A percentile compares a stretch with the other conserved stretches of the same genome.
phyloP scores from a whole-genome alignment of 2,797 vertebrate genomes.

The Zenarchopterus dispar region DNA sequence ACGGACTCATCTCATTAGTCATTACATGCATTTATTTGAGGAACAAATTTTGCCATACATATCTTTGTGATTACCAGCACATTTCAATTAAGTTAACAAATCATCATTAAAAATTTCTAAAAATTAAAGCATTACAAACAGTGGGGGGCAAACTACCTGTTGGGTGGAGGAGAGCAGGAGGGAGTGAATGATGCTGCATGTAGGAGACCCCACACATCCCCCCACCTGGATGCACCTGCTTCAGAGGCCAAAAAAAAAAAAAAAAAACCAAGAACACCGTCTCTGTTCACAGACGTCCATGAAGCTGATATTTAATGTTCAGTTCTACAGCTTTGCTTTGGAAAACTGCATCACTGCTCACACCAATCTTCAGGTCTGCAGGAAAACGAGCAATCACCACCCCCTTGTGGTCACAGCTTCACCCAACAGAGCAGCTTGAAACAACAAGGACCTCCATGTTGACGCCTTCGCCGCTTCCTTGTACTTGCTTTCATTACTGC shows the following conservation, averaged over 20 bases:
- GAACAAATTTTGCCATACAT: slow-evolving; percentile 84
- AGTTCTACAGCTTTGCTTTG: slow-evolving; percentile 25
- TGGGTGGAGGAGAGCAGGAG: slow-evolving; percentile 47
- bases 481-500: slow-evolving; percentile 46
- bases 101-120: slow-evolving; percentile 83
- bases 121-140: slow-evolving; percentile 85
- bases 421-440: slow-evolving; percentile 55
- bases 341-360: slow-evolving; percentile 17
- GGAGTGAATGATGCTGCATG: slow-evolving; percentile 26
- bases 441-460: slow-evolving; percentile 22
- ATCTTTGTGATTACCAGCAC: slow-evolving; percentile 85
- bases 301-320: slow-evolving; percentile 17
- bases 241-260: slow-evolving; percentile 14
- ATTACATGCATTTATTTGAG: slow-evolving; percentile 89
- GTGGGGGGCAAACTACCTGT: slow-evolving; percentile 59
- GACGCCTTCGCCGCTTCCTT: slow-evolving; percentile 19
- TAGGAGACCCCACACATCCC: slow-evolving; percentile 1
- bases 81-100: slow-evolving; percentile 86
- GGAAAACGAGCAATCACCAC: slow-evolving; percentile 36
- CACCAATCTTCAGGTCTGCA: slow-evolving; percentile 1
- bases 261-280: slow-evolving; percentile 16
- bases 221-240: slow-evolving; percentile 14
- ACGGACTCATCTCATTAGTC: slow-evolving; percentile 62
- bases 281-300: slow-evolving; percentile 20
- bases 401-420: slow-evolving; percentile 61